Conservation (phyloP, 2,113 vertebrate species). For the Anolis carolinensis region DNA sequence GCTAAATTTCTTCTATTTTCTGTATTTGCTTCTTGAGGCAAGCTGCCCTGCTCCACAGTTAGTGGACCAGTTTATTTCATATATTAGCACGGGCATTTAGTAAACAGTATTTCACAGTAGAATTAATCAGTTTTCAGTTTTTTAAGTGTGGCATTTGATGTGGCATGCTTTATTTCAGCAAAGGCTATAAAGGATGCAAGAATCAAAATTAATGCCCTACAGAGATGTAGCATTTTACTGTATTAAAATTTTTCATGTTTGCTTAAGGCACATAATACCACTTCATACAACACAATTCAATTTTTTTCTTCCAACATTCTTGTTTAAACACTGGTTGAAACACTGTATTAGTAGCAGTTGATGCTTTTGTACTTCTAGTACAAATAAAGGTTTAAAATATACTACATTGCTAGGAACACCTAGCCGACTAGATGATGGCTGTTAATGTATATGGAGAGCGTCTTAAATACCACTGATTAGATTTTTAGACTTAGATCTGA, state of each 20-base stretch:
- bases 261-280: not conserved
- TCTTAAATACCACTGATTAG: not conserved
- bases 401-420: too few species aligned
- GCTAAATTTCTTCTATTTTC: not conserved
- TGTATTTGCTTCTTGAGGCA: slow-evolving; percentile 27
- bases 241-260: not conserved
- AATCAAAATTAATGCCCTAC: not conserved
- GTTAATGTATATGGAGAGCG: too few species aligned
- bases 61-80: slow-evolving; percentile 8
- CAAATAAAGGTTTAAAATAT: not conserved
- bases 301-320: not conserved
- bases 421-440: too few species aligned
- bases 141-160: too few species aligned
- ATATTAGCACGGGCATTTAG: not conserved
- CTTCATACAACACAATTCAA: not conserved
- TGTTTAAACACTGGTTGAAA: not conserved
- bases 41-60: not conserved
- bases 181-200: not conserved
- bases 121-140: not conserved
- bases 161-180: not conserved
- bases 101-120: not conserved
- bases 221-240: not conserved
- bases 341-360: not conserved
- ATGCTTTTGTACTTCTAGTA: not conserved
- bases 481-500: not conserved